Evolutionary conservation across 2,797 vertebrate genomes (phyloP).

Genomic region (Phrynocephalus guinanensis): DNA sequence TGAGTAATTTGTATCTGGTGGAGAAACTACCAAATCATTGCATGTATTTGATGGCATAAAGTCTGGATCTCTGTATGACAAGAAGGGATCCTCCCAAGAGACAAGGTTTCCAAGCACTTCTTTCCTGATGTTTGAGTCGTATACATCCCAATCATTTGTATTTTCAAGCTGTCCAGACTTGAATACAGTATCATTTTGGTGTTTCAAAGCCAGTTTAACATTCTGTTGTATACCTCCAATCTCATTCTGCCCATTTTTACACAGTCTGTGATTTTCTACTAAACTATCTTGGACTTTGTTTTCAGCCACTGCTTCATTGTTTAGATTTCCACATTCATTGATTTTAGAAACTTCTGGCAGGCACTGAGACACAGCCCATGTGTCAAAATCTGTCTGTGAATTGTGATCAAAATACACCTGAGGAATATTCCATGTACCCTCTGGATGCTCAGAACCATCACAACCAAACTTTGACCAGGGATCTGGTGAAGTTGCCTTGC

Average conservation of each 20-base stretch:
- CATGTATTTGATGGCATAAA: constrained; percentile 69
- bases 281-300: constrained; percentile 50
- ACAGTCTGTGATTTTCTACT: constrained; percentile 39
- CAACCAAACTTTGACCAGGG: constrained; percentile 71
- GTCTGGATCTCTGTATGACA: constrained; percentile 74
- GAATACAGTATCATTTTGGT: constrained; percentile 27
- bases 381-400: constrained; percentile 50
- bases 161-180: constrained; percentile 65
- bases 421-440: constrained; percentile 69
- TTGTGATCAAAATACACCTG: constrained; percentile 54
- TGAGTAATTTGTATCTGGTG: constrained; percentile 82
- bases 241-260: constrained; percentile 52
- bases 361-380: constrained; percentile 68
- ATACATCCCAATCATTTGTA: constrained; percentile 69
- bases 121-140: constrained; percentile 68
- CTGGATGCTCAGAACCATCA: constrained; percentile 56
- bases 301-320: constrained; percentile 56
- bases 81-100: constrained; percentile 79
- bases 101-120: constrained; percentile 64
- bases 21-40: constrained; percentile 77
- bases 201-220: constrained; percentile 47
- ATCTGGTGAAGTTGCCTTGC: constrained; percentile 46
- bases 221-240: constrained; percentile 63
- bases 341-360: constrained; percentile 61
- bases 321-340: constrained; percentile 48